phyloP scores from a whole-genome alignment of 2,113 vertebrate genomes.

The Callaeas wilsoni region DNA sequence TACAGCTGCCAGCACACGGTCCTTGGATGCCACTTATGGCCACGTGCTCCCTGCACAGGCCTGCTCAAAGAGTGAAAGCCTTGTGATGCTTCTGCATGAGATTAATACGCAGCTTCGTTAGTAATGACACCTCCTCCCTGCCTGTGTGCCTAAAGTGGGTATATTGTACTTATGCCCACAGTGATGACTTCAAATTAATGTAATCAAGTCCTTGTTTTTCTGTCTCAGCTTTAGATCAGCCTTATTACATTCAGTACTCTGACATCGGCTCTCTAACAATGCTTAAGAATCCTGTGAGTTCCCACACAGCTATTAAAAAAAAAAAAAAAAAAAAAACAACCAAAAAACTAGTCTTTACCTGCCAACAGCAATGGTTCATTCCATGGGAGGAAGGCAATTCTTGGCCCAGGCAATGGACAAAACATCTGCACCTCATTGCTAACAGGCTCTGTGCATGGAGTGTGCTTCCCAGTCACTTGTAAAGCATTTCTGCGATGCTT shows the following conservation, averaged over 20 bases:
- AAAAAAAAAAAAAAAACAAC: not conserved
- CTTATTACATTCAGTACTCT: not conserved
- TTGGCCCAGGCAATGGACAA: not conserved
- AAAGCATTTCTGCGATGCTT: not conserved
- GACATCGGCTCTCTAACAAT: not conserved
- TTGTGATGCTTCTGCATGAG: fast-evolving
- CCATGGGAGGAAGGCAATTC: not conserved
- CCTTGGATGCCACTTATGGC: not conserved
- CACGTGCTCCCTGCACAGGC: not conserved
- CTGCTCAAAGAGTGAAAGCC: not conserved
- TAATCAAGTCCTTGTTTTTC: not conserved
- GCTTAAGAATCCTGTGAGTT: not conserved
- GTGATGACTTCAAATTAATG: not conserved
- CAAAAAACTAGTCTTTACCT: not conserved
- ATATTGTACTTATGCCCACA: not conserved
- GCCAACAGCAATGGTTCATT: not conserved
- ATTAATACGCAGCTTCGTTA: not conserved
- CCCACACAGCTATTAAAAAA: not conserved
- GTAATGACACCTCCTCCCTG: not conserved
- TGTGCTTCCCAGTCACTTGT: not conserved
- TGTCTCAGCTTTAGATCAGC: not conserved
- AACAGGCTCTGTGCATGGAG: not conserved
- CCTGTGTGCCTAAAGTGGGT: not conserved
- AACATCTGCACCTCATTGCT: not conserved
- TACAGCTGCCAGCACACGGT: fast-evolving